A percentile compares a stretch with the other conserved stretches of the same genome.
phyloP scores from a whole-genome alignment of 2,797 vertebrate species.

The Graptemys geographica region DNA sequence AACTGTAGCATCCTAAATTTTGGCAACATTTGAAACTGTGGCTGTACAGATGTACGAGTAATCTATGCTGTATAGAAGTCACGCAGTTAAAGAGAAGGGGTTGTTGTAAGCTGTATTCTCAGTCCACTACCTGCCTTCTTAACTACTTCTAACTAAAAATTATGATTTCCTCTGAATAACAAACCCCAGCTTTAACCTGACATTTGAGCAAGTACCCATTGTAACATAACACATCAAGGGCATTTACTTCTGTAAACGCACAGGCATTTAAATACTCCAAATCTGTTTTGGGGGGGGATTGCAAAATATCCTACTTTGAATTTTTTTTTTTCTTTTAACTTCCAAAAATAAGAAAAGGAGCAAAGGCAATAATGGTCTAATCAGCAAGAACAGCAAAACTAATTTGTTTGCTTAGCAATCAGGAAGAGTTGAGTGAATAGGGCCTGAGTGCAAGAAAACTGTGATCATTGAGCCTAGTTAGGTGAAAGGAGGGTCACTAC shows the following conservation, averaged over 20 bases:
- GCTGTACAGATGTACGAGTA: background rate
- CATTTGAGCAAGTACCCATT: background rate
- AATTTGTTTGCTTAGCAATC: background rate
- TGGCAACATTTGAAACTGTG: background rate
- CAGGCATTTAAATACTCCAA: background rate
- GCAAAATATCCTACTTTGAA: background rate
- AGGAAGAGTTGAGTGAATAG: slow-evolving; percentile 3
- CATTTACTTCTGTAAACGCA: background rate
- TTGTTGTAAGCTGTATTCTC: background rate
- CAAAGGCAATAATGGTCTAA: background rate
- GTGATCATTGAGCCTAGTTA: background rate
- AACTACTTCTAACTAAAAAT: background rate
- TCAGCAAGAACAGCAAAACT: background rate
- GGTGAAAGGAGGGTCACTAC: slow-evolving; percentile 2
- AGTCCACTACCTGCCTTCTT: background rate
- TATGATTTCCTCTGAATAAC: background rate
- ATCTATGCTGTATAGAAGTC: background rate
- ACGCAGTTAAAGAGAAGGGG: background rate
- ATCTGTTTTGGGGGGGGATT: background rate
- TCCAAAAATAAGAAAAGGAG: background rate
- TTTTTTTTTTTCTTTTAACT: background rate
- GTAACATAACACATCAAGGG: background rate
- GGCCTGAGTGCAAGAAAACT: background rate
- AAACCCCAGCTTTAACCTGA: background rate
- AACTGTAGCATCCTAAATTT: background rate